phyloP scores from a whole-genome alignment of 2,797 vertebrate genomes.

The Galago senegalensis region DNA sequence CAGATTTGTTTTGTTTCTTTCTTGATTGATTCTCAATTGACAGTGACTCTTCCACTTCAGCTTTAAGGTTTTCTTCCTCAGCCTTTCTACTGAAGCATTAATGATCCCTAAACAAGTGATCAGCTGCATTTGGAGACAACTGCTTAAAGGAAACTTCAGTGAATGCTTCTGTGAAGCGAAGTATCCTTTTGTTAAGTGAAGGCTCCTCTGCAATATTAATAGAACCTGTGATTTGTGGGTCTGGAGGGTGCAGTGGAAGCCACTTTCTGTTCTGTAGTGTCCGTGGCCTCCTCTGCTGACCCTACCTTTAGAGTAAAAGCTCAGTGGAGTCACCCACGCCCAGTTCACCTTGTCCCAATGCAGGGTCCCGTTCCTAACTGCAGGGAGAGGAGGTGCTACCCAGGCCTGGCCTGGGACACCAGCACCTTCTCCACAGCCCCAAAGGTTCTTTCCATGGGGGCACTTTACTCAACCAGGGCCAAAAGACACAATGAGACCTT shows the following conservation, averaged over 20 bases:
- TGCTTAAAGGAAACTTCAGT: neutral
- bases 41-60: neutral
- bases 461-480: neutral
- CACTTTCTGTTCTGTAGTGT: neutral
- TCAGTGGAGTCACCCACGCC: neutral
- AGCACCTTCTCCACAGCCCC: neutral
- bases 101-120: conserved; percentile 62
- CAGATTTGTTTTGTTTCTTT: conserved; percentile 58
- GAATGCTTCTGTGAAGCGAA: conserved; percentile 57
- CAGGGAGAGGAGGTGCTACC: neutral
- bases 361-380: neutral
- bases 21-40: conserved; percentile 66
- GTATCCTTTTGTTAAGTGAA: conserved; percentile 62
- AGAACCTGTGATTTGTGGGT: conserved; percentile 39
- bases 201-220: neutral
- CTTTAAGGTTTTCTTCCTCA: neutral
- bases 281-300: neutral
- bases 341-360: accelerated
- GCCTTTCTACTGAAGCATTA: conserved; percentile 63
- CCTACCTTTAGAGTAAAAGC: neutral
- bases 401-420: neutral
- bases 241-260: neutral
- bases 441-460: neutral
- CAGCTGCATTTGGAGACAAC: conserved; percentile 52
- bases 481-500: neutral